A percentile compares a stretch with the other conserved stretches of the same genome.
phyloP scores from a whole-genome alignment of 2,113 vertebrate species.

The Romanogobio albipinnatus region DNA sequence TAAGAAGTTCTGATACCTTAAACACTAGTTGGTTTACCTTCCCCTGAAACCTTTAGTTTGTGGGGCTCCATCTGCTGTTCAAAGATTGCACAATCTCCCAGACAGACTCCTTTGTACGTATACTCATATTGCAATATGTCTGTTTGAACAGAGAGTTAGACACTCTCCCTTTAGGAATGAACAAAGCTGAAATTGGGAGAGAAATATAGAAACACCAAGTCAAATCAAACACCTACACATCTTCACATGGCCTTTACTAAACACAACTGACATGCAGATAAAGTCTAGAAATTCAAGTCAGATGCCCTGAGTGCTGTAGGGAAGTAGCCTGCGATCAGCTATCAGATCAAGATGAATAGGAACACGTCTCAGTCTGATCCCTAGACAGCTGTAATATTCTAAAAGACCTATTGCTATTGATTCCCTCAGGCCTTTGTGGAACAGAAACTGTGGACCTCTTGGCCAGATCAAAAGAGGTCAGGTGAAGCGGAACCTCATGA shows the following conservation, averaged over 20 bases:
- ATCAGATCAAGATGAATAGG: constrained; percentile 18
- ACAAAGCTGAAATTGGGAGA: neutral
- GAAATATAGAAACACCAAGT: neutral
- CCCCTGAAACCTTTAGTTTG: neutral
- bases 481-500: constrained; percentile 7
- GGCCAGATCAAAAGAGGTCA: constrained; percentile 22
- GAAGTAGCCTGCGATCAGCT: neutral
- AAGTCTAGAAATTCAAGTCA: neutral
- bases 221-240: neutral
- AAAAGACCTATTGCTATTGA: constrained; percentile 3
- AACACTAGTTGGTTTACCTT: neutral
- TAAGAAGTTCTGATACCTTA: neutral
- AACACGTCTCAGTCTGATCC: constrained; percentile 22
- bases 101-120: neutral
- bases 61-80: constrained; percentile 23
- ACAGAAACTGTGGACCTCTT: neutral
- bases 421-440: constrained; percentile 18
- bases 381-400: constrained; percentile 16
- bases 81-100: neutral
- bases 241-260: neutral
- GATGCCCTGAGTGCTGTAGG: neutral
- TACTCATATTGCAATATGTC: neutral
- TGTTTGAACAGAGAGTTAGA: neutral
- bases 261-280: neutral
- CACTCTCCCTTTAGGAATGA: too few species aligned